Base-by-base conservation (phyloP, 2,113 vertebrate genomes). In the Bubo scandiacus region DNA sequence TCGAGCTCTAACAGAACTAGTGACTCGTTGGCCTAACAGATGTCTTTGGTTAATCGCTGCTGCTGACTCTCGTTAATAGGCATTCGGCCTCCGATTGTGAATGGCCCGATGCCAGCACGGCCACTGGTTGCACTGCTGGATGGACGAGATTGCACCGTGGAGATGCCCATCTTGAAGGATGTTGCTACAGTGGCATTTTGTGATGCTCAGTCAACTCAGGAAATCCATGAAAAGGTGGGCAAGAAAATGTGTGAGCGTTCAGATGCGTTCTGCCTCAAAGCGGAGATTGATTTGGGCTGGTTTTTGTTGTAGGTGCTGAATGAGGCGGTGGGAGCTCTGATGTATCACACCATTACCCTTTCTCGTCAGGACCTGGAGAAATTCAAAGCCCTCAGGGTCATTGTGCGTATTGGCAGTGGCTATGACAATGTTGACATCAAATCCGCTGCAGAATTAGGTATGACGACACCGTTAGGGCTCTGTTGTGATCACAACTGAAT, bases 131-230 rank as follows among this genome's bases (percentile, higher is more conserved):
- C 99, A 3, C 98, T 99, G 80, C 96, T 99, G 93, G 99, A 99
- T 79, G 99, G 99, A 82, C 98, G 99, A 11, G 99, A 99, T 93
- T 99, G 99, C 97, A 99, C 99, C 43, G 98, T 99, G 96, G 99
- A 99, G 96, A 99, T 99, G 99, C 99, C 99, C 75, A 99, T 99
- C 94, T 97, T 99, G 90, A 99, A 99, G 97, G 99, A 99, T 95
- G 98, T 99, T 95, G 98, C 99, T 88, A 99, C 99, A 6, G 99
- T 99, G 95, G 99, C 99, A 58, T 99, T 99, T 97, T 99, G 99
- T 42, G 99, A 99, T 58, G 99, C 99, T 91, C 99, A 99, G 96
- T 99, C 99, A 87, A 99, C 99, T 97, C 99, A 99, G 98, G 99
- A 99, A 98, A 99, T 99, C 79, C 99, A 99, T 22, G 99, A 99